Percentiles rank a stretch among this genome's conserved stretches.
Conservation (phyloP, 2,797 vertebrate species). For the Champsocephalus gunnari region DNA sequence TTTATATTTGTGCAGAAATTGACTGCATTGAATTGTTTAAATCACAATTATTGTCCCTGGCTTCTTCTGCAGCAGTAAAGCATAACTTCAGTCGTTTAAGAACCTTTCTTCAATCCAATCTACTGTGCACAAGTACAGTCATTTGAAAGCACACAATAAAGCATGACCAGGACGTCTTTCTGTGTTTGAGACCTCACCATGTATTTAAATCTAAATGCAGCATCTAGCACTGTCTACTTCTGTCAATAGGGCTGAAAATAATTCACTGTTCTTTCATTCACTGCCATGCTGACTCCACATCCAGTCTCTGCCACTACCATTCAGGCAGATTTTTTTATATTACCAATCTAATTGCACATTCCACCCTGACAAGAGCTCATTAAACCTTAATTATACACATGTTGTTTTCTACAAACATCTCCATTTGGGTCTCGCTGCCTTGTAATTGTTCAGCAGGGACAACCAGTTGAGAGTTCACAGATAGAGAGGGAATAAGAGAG, state of each 20-base stretch:
- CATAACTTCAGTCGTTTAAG: slow-evolving; percentile 31
- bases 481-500: slow-evolving; percentile 67
- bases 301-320: slow-evolving; percentile 85
- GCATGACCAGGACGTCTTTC: slow-evolving; percentile 42
- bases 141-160: slow-evolving; percentile 67
- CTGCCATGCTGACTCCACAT: slow-evolving; percentile 76
- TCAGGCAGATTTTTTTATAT: slow-evolving; percentile 84
- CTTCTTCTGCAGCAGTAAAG: slow-evolving; percentile 23
- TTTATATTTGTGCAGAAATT: background rate
- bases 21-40: slow-evolving; percentile 25
- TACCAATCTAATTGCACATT: slow-evolving; percentile 98
- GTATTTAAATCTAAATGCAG: slow-evolving; percentile 81
- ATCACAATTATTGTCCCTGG: slow-evolving; percentile 21
- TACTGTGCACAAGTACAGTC: slow-evolving; percentile 59
- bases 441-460: slow-evolving; percentile 94
- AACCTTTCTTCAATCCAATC: slow-evolving; percentile 46
- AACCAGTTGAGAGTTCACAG: slow-evolving; percentile 84
- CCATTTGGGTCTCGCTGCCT: slow-evolving; percentile 95
- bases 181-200: slow-evolving; percentile 63
- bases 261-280: slow-evolving; percentile 77
- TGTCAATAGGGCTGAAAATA: slow-evolving; percentile 75
- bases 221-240: slow-evolving; percentile 66
- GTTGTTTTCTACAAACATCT: slow-evolving; percentile 99
- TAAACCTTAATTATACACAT: slow-evolving; percentile 99
- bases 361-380: slow-evolving; percentile 99